Conservation (phyloP, 2,888 invertebrate genomes). For the Stenotaenia linearis region DNA sequence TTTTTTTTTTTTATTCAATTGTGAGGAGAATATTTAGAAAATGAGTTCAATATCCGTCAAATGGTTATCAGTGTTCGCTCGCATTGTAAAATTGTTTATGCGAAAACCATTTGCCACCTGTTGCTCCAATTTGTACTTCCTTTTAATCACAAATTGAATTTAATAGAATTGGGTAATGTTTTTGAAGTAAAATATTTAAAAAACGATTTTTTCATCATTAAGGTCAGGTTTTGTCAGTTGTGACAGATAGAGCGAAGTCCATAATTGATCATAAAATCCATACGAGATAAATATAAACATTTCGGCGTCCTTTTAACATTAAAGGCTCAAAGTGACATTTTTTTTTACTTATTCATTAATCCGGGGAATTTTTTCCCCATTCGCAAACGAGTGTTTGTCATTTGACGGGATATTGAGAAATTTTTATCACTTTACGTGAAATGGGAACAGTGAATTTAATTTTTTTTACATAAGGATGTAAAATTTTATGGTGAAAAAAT, state of each 20-base stretch:
- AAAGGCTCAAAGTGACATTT: too few relatives aligned
- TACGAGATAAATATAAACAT: too few relatives aligned
- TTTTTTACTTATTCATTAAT: too few relatives aligned
- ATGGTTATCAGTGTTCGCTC: neutral
- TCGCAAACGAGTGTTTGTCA: neutral
- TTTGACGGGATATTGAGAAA: slow-evolving; percentile 14
- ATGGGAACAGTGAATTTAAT: neutral
- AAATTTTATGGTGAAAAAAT: neutral
- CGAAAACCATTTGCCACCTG: neutral
- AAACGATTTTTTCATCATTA: neutral
- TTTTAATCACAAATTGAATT: neutral
- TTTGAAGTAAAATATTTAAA: neutral
- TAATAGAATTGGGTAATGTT: neutral
- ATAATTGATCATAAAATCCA: neutral
- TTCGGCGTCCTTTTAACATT: too few relatives aligned
- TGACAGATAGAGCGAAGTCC: neutral
- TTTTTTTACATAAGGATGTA: neutral
- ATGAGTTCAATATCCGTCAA: neutral
- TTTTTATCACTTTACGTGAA: neutral
- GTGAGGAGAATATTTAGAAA: too few relatives aligned
- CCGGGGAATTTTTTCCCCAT: neutral
- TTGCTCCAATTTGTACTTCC: neutral
- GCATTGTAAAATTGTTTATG: neutral
- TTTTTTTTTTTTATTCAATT: too few relatives aligned
- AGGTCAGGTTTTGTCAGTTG: neutral